Conservation (phyloP, 2,888 invertebrate species). For the Cylloceria caligata region DNA sequence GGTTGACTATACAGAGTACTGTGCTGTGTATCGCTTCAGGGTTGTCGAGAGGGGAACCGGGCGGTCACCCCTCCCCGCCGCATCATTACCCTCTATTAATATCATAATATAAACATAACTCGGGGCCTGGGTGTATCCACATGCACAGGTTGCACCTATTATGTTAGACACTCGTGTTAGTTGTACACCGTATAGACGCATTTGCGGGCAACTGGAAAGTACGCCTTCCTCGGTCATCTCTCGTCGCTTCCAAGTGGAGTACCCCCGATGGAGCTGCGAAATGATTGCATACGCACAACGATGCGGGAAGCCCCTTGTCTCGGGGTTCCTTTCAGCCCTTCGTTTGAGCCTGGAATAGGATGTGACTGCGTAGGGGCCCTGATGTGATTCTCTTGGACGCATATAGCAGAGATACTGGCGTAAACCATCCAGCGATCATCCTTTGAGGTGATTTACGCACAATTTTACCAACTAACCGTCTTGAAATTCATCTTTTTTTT, state of each 20-base stretch:
- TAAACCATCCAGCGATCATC: not conserved
- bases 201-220: constrained; percentile 61
- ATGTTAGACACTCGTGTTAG: constrained; percentile 39
- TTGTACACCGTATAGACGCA: constrained; percentile 29
- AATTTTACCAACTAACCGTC: no score
- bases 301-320: constrained; percentile 15
- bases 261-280: constrained; percentile 5
- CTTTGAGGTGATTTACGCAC: not conserved
- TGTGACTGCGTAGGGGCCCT: constrained; percentile 11
- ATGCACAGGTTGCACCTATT: constrained; percentile 65
- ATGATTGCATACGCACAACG: constrained; percentile 14
- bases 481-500: no score
- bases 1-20: constrained; percentile 55
- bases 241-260: constrained; percentile 32
- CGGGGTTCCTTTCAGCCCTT: constrained; percentile 7
- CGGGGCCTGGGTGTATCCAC: constrained; percentile 50
- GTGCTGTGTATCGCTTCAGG: constrained; percentile 51
- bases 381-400: not conserved
- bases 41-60: constrained; percentile 47
- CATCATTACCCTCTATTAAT: constrained; percentile 83
- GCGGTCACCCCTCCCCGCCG: constrained; percentile 61
- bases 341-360: constrained; percentile 7
- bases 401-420: not conserved
- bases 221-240: constrained; percentile 56
- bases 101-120: constrained; percentile 84